Evolutionary conservation across 2,888 invertebrate species (phyloP), one percentile per base, ranked within the genome.

Genomic region (Morpho helenor): DNA sequence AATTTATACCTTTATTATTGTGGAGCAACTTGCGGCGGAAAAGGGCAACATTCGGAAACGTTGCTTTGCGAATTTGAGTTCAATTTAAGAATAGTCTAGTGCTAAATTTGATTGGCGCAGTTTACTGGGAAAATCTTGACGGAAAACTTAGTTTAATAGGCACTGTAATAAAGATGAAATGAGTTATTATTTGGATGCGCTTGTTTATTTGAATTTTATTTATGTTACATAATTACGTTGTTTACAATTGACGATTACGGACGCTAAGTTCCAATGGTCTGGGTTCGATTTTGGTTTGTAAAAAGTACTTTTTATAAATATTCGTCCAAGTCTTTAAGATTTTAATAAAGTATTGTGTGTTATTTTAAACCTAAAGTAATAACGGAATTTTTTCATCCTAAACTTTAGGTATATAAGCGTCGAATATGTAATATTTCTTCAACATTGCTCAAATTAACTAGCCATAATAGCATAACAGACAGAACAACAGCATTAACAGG

Each of bases 1-100:
- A 70, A 69, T 68, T 70, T 69, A 65, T 67, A 66, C 70, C 63
- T 67, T 67, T 68, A 69, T 68, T 68, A 67, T 66, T 63, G 56
- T 57, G 58, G 52, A 55, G 57, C 50, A 52, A 45, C 50, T 44
- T 23, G 45, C 58, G 48, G 50, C 50, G 56, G 56, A 51, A 53
- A 54, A 50, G 23, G 44, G 47, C 50, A 45, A 40, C 9, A 39
- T 44, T 61, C 44, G n/a, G 6, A 42, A 54, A 49, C 45, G 31
- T 7, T n/a, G 39, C 7, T 42, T 54, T 23, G 40, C 22, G 7
- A 56, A 45, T 51, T 56, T 59, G 50, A 43, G 7, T 43, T n/a
- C 8, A 61, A 49, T 8, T 2, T 0, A 7, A 0, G 9, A 6
- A 7, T 0, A 0, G 16, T 59, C 39, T 54, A 40, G 41, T 23